Evolutionary conservation across 2,113 vertebrate species (phyloP).

Genomic region (Protomyctophum bolini): DNA sequence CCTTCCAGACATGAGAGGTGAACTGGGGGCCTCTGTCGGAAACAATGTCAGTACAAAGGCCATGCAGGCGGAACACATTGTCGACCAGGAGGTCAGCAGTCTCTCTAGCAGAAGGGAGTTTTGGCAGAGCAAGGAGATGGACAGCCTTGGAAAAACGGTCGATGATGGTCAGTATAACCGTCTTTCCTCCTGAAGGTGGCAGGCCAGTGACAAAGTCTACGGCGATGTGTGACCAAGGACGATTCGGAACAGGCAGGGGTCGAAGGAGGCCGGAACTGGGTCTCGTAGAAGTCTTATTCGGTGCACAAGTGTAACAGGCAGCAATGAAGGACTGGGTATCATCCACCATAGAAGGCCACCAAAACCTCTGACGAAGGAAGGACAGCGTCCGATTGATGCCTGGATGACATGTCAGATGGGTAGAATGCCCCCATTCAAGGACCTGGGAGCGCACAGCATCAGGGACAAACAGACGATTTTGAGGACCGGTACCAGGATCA

Average conservation of each 20-base stretch:
- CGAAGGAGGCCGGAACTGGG: neutral
- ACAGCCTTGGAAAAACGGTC: neutral
- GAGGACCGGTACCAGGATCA: neutral
- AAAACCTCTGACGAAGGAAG: neutral
- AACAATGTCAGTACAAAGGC: neutral
- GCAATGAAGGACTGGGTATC: neutral
- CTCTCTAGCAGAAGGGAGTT: neutral
- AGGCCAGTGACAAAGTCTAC: slow-evolving; percentile 5
- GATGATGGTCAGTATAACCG: neutral
- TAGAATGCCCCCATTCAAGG: neutral
- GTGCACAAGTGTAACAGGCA: neutral
- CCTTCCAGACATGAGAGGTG: neutral
- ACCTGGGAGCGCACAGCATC: neutral
- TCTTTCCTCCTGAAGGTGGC: neutral
- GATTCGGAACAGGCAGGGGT: neutral
- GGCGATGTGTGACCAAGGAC: neutral
- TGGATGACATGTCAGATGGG: neutral
- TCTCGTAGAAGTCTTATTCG: neutral
- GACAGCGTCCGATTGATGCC: neutral
- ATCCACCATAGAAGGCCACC: neutral
- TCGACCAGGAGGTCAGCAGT: neutral
- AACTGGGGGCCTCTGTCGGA: neutral
- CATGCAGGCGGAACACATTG: neutral
- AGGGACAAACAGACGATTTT: neutral
- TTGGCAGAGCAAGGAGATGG: neutral